Conservation (phyloP, 2,113 vertebrate genomes). For the Istiophorus platypterus region DNA sequence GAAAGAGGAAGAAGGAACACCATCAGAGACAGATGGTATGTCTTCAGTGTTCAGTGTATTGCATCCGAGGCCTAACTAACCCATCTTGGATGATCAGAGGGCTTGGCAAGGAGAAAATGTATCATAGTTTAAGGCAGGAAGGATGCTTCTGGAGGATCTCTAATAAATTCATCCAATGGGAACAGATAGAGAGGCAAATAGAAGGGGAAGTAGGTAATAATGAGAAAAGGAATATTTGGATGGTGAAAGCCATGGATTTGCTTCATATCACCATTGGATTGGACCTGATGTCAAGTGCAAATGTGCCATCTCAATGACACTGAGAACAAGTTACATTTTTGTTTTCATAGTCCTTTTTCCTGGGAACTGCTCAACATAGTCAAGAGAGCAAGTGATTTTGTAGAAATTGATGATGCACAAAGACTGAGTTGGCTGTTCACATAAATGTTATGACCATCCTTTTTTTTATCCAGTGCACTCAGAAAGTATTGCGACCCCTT, state of each 20-base stretch:
- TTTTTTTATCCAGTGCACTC: too few species aligned
- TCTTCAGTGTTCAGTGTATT: background rate
- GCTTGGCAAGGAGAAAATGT: slow-evolving; percentile 13
- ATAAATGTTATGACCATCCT: too few species aligned
- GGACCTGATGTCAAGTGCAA: background rate
- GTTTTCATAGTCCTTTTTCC: too few species aligned
- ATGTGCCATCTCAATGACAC: too few species aligned
- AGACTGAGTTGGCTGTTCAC: too few species aligned
- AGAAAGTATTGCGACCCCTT: too few species aligned
- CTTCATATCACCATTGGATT: background rate
- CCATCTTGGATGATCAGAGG: slow-evolving; percentile 16
- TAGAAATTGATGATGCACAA: too few species aligned
- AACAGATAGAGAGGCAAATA: slow-evolving; percentile 43
- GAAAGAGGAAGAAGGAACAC: too few species aligned
- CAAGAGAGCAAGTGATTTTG: too few species aligned
- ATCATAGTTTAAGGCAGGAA: slow-evolving; percentile 13
- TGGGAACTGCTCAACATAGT: too few species aligned
- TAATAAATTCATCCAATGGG: slow-evolving; percentile 16
- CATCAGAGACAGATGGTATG: background rate
- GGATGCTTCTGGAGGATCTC: slow-evolving; percentile 21
- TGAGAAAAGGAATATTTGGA: background rate
- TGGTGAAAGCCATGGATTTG: slow-evolving; percentile 13
- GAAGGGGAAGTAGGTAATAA: slow-evolving; percentile 15
- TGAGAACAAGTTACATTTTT: too few species aligned
- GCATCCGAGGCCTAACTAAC: background rate